phyloP scores from a whole-genome alignment of 2,888 invertebrate genomes.

The Drosophila stalkeri region DNA sequence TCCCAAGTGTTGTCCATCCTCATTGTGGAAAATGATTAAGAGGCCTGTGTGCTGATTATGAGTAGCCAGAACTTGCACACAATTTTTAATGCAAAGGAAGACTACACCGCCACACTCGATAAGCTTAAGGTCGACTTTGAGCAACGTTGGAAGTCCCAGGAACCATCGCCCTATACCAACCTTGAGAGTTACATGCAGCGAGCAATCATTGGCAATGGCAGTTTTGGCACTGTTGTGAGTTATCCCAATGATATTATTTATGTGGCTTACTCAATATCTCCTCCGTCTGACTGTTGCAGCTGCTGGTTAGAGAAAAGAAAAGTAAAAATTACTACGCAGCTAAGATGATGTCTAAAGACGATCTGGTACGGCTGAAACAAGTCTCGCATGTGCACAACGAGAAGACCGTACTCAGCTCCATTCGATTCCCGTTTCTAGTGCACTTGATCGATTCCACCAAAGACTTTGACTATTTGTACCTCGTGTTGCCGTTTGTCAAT shows the following conservation, averaged over 20 bases:
- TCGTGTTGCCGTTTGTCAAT: constrained; percentile 93
- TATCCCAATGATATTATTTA: background rate
- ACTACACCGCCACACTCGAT: constrained; percentile 52
- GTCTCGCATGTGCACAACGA: constrained; percentile 96
- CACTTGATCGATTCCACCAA: constrained; percentile 93
- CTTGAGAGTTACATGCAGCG: constrained; percentile 57
- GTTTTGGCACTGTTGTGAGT: constrained; percentile 73
- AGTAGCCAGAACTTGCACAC: constrained; percentile 40
- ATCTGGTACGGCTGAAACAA: constrained; percentile 94
- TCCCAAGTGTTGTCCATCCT: constrained; percentile 27
- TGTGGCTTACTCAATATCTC: no score
- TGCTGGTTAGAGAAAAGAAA: constrained; percentile 60
- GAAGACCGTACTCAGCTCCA: constrained; percentile 93
- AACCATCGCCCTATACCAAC: constrained; percentile 60
- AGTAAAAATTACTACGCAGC: constrained; percentile 90
- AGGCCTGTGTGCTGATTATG: constrained; percentile 52
- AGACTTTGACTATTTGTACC: constrained; percentile 93
- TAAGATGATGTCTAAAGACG: constrained; percentile 94
- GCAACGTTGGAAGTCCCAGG: constrained; percentile 55
- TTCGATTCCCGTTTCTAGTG: constrained; percentile 95
- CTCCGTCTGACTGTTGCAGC: constrained; percentile 22
- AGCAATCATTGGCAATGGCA: constrained; percentile 65
- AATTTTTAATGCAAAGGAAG: constrained; percentile 66
- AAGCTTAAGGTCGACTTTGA: constrained; percentile 58
- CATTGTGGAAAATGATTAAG: constrained; percentile 50